Base-by-base conservation (phyloP, 2,797 vertebrate genomes). In the Chromobotia macracanthus region DNA sequence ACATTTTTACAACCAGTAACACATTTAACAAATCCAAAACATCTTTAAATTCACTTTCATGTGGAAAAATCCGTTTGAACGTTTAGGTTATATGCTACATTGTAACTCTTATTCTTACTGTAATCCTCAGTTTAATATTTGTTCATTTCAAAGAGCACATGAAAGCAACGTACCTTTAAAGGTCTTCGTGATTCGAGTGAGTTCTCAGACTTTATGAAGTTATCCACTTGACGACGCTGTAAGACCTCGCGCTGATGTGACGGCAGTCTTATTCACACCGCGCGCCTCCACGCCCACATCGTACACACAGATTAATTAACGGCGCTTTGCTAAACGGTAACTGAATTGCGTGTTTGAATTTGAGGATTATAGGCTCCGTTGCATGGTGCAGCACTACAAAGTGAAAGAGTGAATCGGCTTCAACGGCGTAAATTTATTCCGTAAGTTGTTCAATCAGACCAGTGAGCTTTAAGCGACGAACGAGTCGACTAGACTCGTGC, bases 201-300 rank as follows among this genome's bases (percentile, higher is more conserved):
- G 74, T 28, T 67, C 4, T 16, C 18, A 35, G 15, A 11, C 51
- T 58, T 55, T 5, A 28, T 31, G 0, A 31, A 44, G 35, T 31
- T 77, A 58, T 77, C 63, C 58, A 50, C 48, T 50, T 15, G 48
- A 50, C 48, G 25, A 28, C 28, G 23, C 31, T 18, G 7, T 3
- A 5, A 55, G 28, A 41, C n/a, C 21, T 19, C 46, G 61, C 61
- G 19, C 61, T 25, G 35, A 6, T 19, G 0, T 28, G 21, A 28
- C 10, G 4, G 41, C 41, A 44, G 18, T 51, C n/a, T 61, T 50
- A 38, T 56, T 77, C 64, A 77, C 63, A 51, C 31, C 16, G 60
- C 60, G 60, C 28, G 60, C 16, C 16, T 15, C 23, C 60, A 63
- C 28, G 16, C 25, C 16, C 74, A 19, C 74, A 48, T 77, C 1